phyloP scores from a whole-genome alignment of 2,797 vertebrate genomes.

The Erpetoichthys calabaricus region DNA sequence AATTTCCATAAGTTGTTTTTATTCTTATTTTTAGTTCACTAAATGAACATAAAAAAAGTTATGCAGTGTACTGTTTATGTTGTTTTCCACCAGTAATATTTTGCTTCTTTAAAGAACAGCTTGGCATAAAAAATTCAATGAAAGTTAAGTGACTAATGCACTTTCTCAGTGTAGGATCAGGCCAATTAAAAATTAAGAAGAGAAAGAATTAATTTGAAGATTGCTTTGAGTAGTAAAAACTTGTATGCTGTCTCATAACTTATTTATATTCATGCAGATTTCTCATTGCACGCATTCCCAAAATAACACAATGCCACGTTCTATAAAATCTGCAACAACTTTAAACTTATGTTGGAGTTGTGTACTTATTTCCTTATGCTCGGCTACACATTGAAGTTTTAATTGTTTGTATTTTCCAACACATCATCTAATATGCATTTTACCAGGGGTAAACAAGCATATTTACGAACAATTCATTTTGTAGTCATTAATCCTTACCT shows the following conservation, averaged over 20 bases:
- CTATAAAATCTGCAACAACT: constrained; percentile 56
- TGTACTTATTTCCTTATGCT: constrained; percentile 44
- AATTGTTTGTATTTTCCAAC: constrained; percentile 41
- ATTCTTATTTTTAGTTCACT: neutral
- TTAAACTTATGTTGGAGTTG: constrained; percentile 51
- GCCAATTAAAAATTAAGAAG: constrained; percentile 79
- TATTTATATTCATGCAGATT: constrained; percentile 75
- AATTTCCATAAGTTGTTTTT: no score
- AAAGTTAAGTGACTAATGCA: constrained; percentile 67
- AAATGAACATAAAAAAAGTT: neutral
- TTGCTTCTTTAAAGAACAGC: constrained; percentile 56
- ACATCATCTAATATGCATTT: constrained; percentile 54
- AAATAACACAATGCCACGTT: constrained; percentile 46
- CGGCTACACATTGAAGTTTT: constrained; percentile 28
- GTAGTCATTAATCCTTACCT: constrained; percentile 58
- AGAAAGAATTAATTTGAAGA: constrained; percentile 78
- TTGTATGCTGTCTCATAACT: constrained; percentile 57
- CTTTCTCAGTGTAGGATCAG: constrained; percentile 60
- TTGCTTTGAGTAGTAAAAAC: constrained; percentile 65
- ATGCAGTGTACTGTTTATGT: constrained; percentile 19
- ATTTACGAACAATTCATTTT: constrained; percentile 48
- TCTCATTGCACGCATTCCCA: constrained; percentile 49
- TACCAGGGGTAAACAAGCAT: constrained; percentile 60
- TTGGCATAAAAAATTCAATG: constrained; percentile 69
- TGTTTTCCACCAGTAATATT: constrained; percentile 38